These are phyloP conservation scores for Acyrthosiphon pisum DNA, from an alignment of 1,140 invertebrate species.

Conservation along the genomic window DNA sequence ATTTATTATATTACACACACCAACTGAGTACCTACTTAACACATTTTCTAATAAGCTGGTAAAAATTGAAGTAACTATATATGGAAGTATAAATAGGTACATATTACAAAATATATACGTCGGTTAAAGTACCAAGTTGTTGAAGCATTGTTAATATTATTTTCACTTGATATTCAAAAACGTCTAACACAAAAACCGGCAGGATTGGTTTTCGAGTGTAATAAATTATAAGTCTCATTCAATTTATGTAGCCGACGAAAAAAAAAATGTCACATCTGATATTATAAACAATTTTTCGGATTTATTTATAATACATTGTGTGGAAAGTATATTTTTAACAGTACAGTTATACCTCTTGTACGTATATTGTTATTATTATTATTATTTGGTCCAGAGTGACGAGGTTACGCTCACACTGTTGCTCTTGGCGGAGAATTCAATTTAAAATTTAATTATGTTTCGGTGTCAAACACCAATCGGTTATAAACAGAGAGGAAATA, in stretches of 20 bases:
- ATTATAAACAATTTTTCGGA: not conserved
- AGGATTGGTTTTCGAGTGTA: not conserved
- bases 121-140: not conserved
- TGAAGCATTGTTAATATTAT: not conserved
- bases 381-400: not conserved
- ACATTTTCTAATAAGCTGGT: not conserved
- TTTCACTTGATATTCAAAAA: not conserved
- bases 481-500: not conserved
- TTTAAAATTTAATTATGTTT: slow-evolving; percentile 13
- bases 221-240: not conserved
- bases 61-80: not conserved
- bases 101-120: not conserved
- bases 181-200: not conserved
- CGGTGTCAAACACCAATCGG: not conserved
- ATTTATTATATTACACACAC: not conserved
- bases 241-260: not conserved
- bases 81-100: not conserved
- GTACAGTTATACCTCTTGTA: not conserved
- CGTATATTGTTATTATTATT: not conserved
- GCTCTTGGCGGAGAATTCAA: not conserved
- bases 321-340: not conserved
- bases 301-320: not conserved
- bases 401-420: not conserved
- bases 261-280: not conserved
- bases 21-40: not conserved